These are phyloP conservation scores for Stercorarius parasiticus DNA, from an alignment of 2,113 vertebrate species.

Conservation along the genomic window DNA sequence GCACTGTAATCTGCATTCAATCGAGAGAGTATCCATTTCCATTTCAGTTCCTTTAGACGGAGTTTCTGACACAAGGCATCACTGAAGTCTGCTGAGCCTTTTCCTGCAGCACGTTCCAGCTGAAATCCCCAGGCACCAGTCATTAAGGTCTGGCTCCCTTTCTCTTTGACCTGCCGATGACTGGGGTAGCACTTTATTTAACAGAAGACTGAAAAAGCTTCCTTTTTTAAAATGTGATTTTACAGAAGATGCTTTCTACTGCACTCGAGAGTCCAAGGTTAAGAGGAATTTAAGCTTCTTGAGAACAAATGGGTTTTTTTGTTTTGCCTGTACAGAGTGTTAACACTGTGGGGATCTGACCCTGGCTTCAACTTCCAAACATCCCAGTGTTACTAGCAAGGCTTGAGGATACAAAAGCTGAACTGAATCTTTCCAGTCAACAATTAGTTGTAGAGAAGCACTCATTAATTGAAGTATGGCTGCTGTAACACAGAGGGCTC, in stretches of 20 bases:
- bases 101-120: neutral
- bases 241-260: neutral
- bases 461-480: neutral
- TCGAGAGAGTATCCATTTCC: neutral
- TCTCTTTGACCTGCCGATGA: neutral
- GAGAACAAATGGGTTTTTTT: neutral
- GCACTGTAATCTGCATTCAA: neutral
- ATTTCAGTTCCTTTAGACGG: neutral
- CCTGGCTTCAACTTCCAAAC: neutral
- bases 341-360: neutral
- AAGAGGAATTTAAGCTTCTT: neutral
- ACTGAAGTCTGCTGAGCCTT: neutral
- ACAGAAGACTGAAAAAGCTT: neutral
- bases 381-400: neutral
- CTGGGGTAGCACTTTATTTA: neutral
- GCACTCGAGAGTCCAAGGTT: neutral
- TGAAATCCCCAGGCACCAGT: neutral
- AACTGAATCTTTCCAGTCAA: neutral
- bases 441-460: neutral
- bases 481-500: neutral
- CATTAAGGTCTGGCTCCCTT: neutral
- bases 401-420: neutral
- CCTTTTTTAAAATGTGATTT: neutral
- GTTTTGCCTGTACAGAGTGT: neutral
- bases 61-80: neutral